These are phyloP conservation scores for Operophtera brumata DNA, from an alignment of 2,888 invertebrate species.

Conservation along the genomic window DNA sequence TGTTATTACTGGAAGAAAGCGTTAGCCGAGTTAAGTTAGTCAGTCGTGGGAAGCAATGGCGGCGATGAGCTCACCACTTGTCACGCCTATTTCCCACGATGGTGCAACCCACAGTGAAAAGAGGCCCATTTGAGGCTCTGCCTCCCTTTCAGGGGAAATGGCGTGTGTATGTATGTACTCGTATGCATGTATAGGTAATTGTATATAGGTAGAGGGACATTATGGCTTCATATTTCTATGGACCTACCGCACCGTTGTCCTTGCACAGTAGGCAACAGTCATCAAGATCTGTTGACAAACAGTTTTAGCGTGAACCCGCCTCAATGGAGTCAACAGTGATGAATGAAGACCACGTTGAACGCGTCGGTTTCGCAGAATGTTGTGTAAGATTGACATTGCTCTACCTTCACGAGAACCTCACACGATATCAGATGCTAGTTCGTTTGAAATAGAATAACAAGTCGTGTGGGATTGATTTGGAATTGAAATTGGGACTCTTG, in stretches of 20 bases:
- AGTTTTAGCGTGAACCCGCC: slow-evolving; percentile 11
- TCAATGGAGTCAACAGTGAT: slow-evolving; percentile 27
- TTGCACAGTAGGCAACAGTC: not conserved
- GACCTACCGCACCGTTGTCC: not conserved
- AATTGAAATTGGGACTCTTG: slow-evolving; percentile 50
- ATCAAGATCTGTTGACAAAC: slow-evolving; percentile 9
- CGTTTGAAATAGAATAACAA: slow-evolving; percentile 14
- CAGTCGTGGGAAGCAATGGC: too few relatives aligned
- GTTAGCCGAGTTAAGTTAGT: too few relatives aligned
- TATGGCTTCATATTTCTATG: too few relatives aligned
- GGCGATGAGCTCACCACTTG: too few relatives aligned
- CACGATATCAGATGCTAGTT: slow-evolving; percentile 11
- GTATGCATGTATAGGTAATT: too few relatives aligned
- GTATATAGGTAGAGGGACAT: too few relatives aligned
- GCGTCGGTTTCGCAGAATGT: slow-evolving; percentile 24
- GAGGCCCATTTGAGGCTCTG: too few relatives aligned
- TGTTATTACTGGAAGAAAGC: too few relatives aligned
- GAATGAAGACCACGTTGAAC: slow-evolving; percentile 28
- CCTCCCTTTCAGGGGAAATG: too few relatives aligned
- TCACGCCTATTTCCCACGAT: too few relatives aligned
- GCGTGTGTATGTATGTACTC: too few relatives aligned
- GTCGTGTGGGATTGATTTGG: slow-evolving; percentile 19
- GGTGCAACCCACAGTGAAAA: too few relatives aligned
- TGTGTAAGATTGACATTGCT: slow-evolving; percentile 28
- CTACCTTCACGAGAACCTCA: slow-evolving; percentile 9